A percentile compares a stretch with the other conserved stretches of the same genome.
phyloP scores from a whole-genome alignment of 2,113 vertebrate species.

The Brachypteracias leptosomus region DNA sequence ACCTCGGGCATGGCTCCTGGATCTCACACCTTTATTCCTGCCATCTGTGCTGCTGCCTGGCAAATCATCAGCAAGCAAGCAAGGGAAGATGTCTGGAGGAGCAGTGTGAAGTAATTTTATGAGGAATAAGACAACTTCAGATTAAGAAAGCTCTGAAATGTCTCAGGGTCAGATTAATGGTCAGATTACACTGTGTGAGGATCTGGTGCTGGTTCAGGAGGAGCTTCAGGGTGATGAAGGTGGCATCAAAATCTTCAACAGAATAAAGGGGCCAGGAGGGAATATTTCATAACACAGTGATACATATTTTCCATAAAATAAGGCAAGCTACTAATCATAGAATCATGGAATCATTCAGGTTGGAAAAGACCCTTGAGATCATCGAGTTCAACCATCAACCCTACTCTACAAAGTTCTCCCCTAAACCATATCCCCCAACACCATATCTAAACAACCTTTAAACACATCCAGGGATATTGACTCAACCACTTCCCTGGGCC shows the following conservation, averaged over 20 bases:
- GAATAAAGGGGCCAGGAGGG: conserved; percentile 38
- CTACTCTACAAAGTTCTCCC: too few species aligned
- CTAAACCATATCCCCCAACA: too few species aligned
- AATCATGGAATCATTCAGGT: too few species aligned
- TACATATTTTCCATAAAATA: neutral
- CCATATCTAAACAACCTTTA: too few species aligned
- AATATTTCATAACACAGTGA: neutral
- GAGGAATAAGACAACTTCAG: conserved; percentile 2
- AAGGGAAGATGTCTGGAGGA: neutral
- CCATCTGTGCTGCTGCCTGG: neutral
- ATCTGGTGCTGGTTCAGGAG: conserved; percentile 7
- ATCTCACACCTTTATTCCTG: neutral
- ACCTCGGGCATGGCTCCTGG: neutral
- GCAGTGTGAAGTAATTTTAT: neutral
- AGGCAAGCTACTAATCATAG: conserved; percentile 26
- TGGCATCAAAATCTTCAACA: neutral
- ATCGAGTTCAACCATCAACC: too few species aligned
- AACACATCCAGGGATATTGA: too few species aligned
- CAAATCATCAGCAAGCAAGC: neutral
- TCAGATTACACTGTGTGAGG: neutral
- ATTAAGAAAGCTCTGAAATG: neutral
- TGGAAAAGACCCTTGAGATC: too few species aligned
- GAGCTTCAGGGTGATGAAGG: neutral
- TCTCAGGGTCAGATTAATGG: neutral
- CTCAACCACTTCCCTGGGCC: too few species aligned